A percentile compares a stretch with the other conserved stretches of the same genome.
These are phyloP conservation scores for Lissocephala sabroskyi DNA, from an alignment of 2,888 invertebrate species.

Conservation along the genomic window DNA sequence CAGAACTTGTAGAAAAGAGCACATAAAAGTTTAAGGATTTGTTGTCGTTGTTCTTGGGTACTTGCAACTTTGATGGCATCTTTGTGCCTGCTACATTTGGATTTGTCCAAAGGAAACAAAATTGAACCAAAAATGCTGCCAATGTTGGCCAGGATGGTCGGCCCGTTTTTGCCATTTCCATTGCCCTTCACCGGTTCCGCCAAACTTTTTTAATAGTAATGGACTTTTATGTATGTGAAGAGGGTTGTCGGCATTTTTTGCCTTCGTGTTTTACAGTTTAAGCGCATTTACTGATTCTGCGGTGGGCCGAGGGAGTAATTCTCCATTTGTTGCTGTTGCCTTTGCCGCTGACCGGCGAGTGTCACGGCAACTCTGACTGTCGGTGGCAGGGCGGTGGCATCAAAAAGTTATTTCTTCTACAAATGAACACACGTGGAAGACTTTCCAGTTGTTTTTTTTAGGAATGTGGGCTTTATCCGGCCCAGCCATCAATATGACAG, in stretches of 20 bases:
- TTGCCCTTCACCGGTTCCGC: too few relatives aligned
- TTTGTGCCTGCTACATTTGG: conserved; percentile 43
- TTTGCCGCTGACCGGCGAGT: too few relatives aligned
- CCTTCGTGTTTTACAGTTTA: conserved; percentile 51
- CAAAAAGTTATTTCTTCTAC: conserved; percentile 61
- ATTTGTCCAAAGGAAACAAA: conserved; percentile 14
- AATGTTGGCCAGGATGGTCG: too few relatives aligned
- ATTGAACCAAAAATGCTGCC: neutral
- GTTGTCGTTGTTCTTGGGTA: too few relatives aligned
- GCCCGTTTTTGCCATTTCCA: conserved; percentile 4
- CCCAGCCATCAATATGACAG: conserved; percentile 35
- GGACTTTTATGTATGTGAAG: conserved; percentile 40
- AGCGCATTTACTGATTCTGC: conserved; percentile 29
- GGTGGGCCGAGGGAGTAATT: neutral
- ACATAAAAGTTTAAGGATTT: too few relatives aligned
- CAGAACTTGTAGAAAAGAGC: too few relatives aligned
- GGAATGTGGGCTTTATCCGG: conserved; percentile 5
- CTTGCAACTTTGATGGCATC: conserved; percentile 63
- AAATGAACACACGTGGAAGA: conserved; percentile 45
- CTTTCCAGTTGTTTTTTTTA: conserved; percentile 10
- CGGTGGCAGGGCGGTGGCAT: conserved; percentile 29
- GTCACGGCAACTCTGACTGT: too few relatives aligned
- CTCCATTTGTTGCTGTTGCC: conserved; percentile 5
- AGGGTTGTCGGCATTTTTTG: conserved; percentile 11
- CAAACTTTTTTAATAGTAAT: conserved; percentile 65